Percentiles rank a stretch among this genome's conserved stretches.
Evolutionary conservation across 1,140 invertebrate genomes (phyloP).

Genomic region (Lucilia sericata): DNA sequence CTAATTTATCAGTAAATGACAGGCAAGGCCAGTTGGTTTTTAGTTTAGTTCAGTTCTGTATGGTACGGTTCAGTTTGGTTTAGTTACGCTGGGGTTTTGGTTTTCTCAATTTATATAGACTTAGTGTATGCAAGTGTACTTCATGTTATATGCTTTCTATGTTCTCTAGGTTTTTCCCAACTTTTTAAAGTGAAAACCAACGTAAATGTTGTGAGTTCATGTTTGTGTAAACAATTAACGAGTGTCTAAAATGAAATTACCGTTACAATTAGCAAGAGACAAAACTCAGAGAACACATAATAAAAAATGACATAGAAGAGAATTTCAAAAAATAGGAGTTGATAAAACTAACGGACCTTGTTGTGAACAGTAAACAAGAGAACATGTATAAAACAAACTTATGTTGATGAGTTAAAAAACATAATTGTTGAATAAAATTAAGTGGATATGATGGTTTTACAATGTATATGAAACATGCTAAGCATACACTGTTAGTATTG

Average conservation of each 20-base stretch:
- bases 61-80: not conserved
- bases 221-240: slow-evolving; percentile 29
- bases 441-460: not conserved
- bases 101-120: not conserved
- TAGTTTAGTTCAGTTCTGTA: not conserved
- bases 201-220: not conserved
- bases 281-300: not conserved
- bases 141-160: not conserved
- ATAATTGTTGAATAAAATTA: not conserved
- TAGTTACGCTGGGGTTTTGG: not conserved
- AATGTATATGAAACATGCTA: not conserved
- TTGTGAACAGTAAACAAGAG: not conserved
- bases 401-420: not conserved
- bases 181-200: slow-evolving; percentile 5
- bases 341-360: not conserved
- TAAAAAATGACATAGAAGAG: not conserved
- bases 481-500: too few relatives aligned
- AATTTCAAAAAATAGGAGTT: not conserved
- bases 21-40: slow-evolving; percentile 13
- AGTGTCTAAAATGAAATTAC: slow-evolving; percentile 7
- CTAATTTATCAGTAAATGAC: slow-evolving; percentile 15
- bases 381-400: not conserved
- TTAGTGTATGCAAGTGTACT: too few relatives aligned
- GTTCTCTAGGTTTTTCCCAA: not conserved
- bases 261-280: slow-evolving; percentile 5